Percentiles rank a stretch among this genome's conserved stretches.
phyloP scores from a whole-genome alignment of 2,888 invertebrate genomes.

The Archips crataeganus region DNA sequence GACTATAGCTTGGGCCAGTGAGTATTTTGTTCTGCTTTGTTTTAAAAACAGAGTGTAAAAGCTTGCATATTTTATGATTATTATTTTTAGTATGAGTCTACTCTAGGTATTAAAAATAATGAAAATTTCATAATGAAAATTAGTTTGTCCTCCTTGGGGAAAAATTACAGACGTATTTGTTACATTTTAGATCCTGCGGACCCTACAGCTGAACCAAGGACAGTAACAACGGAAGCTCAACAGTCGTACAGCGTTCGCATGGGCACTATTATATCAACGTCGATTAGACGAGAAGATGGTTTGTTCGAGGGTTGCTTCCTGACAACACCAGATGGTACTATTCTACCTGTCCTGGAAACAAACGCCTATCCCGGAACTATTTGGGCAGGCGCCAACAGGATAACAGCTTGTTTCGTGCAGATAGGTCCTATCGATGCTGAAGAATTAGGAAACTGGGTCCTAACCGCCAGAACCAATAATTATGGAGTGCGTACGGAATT shows the following conservation, averaged over 20 bases:
- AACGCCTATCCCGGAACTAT: slow-evolving; percentile 36
- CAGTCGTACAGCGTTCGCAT: slow-evolving; percentile 21
- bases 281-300: slow-evolving; percentile 33
- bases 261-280: slow-evolving; percentile 31
- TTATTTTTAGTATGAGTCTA: too few relatives aligned
- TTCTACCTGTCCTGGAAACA: slow-evolving; percentile 21
- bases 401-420: slow-evolving; percentile 39
- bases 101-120: too few relatives aligned
- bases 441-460: slow-evolving; percentile 31
- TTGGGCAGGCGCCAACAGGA: slow-evolving; percentile 31
- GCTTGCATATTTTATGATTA: not conserved
- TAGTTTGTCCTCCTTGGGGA: too few relatives aligned
- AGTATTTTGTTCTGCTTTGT: slow-evolving; percentile 2
- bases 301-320: slow-evolving; percentile 39
- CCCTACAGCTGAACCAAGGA: slow-evolving; percentile 28
- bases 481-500: slow-evolving; percentile 32
- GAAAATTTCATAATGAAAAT: too few relatives aligned
- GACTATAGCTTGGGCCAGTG: slow-evolving; percentile 38
- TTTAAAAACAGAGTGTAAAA: not conserved
- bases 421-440: slow-evolving; percentile 40
- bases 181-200: slow-evolving; percentile 28
- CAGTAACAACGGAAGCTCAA: slow-evolving; percentile 26
- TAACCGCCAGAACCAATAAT: slow-evolving; percentile 30
- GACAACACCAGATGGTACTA: slow-evolving; percentile 36
- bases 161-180: too few relatives aligned